Percentiles rank a stretch among this genome's conserved stretches.
Evolutionary conservation across 2,113 vertebrate species (phyloP).

Genomic region (Mustela nigripes): DNA sequence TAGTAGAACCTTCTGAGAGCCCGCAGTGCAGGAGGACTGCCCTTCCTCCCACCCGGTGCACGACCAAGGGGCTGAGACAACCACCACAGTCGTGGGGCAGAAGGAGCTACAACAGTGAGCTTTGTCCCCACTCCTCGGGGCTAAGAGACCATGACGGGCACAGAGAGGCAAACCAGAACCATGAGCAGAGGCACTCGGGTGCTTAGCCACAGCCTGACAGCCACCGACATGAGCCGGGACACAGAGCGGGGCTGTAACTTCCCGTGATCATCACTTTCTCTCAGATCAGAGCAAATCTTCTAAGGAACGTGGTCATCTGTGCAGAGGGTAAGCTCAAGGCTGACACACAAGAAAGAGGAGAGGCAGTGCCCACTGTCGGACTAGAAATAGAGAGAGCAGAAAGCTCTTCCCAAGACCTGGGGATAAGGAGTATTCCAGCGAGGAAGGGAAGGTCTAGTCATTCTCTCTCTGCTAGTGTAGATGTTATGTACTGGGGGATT

Average conservation of each 20-base stretch:
- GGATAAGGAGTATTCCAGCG: accelerated
- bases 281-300: not conserved
- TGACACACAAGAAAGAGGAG: not conserved
- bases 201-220: accelerated
- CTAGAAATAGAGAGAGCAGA: accelerated
- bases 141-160: not conserved
- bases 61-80: not conserved
- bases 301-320: not conserved
- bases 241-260: not conserved
- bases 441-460: accelerated
- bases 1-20: not conserved
- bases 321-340: not conserved
- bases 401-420: not conserved
- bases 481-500: not conserved
- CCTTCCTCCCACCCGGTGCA: too few species aligned
- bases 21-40: accelerated
- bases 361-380: accelerated
- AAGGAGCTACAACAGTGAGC: not conserved
- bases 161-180: not conserved
- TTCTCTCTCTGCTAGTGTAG: not conserved
- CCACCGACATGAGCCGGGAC: not conserved
- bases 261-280: not conserved
- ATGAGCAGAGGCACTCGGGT: not conserved
- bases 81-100: not conserved
- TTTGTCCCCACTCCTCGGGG: not conserved